Percentiles rank a stretch among this genome's conserved stretches.
Evolutionary conservation across 2,888 invertebrate genomes (phyloP).

Genomic region (Monoplex corrugatus): DNA sequence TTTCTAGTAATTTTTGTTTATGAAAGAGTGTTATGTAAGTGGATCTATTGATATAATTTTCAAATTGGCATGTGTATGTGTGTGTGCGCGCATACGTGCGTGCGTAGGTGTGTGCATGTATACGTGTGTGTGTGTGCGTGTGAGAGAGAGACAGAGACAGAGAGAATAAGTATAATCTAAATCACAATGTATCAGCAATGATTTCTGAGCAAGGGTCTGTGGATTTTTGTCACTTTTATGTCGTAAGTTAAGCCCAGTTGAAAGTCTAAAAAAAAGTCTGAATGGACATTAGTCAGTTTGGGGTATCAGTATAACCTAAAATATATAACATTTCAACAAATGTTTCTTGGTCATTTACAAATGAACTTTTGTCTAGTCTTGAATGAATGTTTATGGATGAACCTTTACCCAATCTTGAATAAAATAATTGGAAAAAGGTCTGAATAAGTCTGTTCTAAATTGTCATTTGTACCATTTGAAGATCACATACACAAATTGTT

Average conservation of each 20-base stretch:
- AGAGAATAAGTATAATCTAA: no score
- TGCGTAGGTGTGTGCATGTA: neutral
- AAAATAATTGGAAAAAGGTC: no score
- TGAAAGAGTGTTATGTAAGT: neutral
- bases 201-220: neutral
- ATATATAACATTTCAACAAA: no score
- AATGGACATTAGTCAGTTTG: neutral
- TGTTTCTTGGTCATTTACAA: no score
- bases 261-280: neutral
- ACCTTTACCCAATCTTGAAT: no score
- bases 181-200: neutral
- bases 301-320: no score
- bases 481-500: no score
- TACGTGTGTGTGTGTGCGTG: constrained; percentile 28
- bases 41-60: no score
- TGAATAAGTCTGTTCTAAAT: no score
- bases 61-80: neutral
- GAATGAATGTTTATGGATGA: no score
- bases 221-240: neutral
- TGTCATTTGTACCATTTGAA: no score
- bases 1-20: neutral
- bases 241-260: neutral
- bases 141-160: neutral
- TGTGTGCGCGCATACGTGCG: neutral
- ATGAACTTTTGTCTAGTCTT: no score